Percentiles rank a stretch among this genome's conserved stretches.
Evolutionary conservation across 2,113 vertebrate genomes (phyloP).

Genomic region (Anser brachyrhynchus): DNA sequence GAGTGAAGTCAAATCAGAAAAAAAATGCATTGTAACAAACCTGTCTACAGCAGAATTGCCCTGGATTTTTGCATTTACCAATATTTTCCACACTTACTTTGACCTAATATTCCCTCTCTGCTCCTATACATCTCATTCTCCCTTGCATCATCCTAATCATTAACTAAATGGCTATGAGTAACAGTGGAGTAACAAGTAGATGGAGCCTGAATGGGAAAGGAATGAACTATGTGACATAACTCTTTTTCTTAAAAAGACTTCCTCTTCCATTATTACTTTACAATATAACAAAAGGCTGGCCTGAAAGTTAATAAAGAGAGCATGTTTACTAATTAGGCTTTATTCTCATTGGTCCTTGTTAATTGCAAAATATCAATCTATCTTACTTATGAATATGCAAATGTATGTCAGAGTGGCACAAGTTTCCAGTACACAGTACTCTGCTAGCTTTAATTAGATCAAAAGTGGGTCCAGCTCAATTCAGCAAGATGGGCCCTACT

Average conservation of each 20-base stretch:
- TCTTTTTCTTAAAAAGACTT: conserved; percentile 40
- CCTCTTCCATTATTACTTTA: conserved; percentile 72
- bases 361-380: conserved; percentile 82
- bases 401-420: conserved; percentile 74
- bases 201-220: conserved; percentile 21
- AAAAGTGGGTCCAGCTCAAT: conserved; percentile 76
- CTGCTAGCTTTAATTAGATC: conserved; percentile 80
- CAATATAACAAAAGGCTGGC: conserved; percentile 74
- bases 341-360: conserved; percentile 77
- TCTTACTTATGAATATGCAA: conserved; percentile 82
- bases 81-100: background rate
- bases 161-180: background rate
- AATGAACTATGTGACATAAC: conserved; percentile 27
- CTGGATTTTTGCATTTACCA: background rate
- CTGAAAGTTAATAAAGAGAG: conserved; percentile 81
- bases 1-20: background rate
- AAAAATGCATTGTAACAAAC: background rate
- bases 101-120: background rate
- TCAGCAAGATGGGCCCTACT: conserved; percentile 74
- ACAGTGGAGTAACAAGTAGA: conserved; percentile 11
- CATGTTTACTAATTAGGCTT: conserved; percentile 82
- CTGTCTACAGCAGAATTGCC: background rate
- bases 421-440: conserved; percentile 70
- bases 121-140: background rate
- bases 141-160: background rate